Base-by-base conservation (phyloP, 1,140 invertebrate genomes). In the Macrobrachium rosenbergii region DNA sequence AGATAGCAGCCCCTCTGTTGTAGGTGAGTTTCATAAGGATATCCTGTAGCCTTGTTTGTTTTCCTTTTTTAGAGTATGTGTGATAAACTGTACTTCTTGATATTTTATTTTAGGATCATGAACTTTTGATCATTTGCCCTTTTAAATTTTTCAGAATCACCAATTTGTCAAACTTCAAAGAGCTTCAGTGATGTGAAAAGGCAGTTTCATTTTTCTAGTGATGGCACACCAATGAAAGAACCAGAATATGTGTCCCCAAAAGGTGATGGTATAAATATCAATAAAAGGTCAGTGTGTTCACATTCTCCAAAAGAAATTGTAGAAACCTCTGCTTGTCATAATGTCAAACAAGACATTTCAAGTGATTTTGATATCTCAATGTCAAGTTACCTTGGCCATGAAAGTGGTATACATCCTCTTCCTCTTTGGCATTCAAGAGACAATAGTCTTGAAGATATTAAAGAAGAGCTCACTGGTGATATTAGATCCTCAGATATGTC, bases 361-460 rank as follows among this genome's bases (percentile, higher is more conserved):
- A 87, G 85, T 87, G 85, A 87, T 19, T 87, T 87, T 64, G 85
- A 87, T 58, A 12, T 87, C 3, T 87, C 85, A 21, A 11, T 63
- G 23, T 75, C 72, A 28, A 87, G 85, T 82, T 78, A 82, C 37
- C 16, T 78, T 14, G 79, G 85, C 16, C 78, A 81, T 64, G 85
- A 82, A 67, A 87, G 85, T 87, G 85, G 85, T 5, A 87, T 87
- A 63, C 79, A 82, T 59, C 85, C 79, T 16, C 59, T 87, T 17
- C 45, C 79, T 28, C 19, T 79, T 12, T 81, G 45, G 62, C 73
- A 21, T 2, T 82, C 81, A n/a, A 78, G 81, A 69, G 86, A 88
- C 23, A 88, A 67, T 62, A 88, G 86, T 62, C 64, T 88, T 52
- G 86, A 88, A n/a, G 85, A 87, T 23, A 87, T 87, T 37, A 87